Conservation (phyloP, 2,888 invertebrate species). For the Plagiodera versicolora region DNA sequence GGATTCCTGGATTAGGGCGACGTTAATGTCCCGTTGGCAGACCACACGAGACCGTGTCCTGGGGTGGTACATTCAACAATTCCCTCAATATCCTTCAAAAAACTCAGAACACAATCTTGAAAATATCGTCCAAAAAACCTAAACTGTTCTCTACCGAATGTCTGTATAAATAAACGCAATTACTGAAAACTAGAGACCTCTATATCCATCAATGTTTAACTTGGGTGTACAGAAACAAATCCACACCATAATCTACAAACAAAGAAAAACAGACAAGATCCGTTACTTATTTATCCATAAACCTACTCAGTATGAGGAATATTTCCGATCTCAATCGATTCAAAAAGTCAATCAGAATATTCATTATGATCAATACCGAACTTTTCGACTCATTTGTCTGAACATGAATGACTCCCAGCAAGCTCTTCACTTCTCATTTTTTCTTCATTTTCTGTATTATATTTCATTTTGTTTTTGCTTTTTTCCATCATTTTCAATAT, state of each 20-base stretch:
- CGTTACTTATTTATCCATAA: neutral
- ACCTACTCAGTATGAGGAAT: neutral
- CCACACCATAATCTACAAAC: neutral
- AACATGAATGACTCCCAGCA: too few relatives aligned
- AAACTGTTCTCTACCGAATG: neutral
- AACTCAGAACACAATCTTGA: neutral
- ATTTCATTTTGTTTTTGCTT: too few relatives aligned
- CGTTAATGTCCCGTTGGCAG: too few relatives aligned
- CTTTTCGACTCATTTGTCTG: too few relatives aligned
- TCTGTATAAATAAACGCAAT: too few relatives aligned
- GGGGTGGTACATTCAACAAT: neutral
- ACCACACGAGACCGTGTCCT: too few relatives aligned
- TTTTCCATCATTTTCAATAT: too few relatives aligned
- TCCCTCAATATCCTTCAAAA: neutral
- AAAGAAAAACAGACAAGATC: neutral
- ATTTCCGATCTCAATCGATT: neutral
- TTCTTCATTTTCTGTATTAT: too few relatives aligned
- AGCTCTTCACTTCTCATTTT: too few relatives aligned
- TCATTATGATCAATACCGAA: too few relatives aligned
- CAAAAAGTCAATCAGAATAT: neutral
- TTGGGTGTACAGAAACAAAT: neutral
- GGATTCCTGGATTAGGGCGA: too few relatives aligned
- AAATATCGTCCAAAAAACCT: too few relatives aligned
- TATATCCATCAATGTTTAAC: neutral
- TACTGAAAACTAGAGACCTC: neutral